A percentile compares a stretch with the other conserved stretches of the same genome.
Evolutionary conservation across 2,888 invertebrate genomes (phyloP).

Genomic region (Adineta ricciae): DNA sequence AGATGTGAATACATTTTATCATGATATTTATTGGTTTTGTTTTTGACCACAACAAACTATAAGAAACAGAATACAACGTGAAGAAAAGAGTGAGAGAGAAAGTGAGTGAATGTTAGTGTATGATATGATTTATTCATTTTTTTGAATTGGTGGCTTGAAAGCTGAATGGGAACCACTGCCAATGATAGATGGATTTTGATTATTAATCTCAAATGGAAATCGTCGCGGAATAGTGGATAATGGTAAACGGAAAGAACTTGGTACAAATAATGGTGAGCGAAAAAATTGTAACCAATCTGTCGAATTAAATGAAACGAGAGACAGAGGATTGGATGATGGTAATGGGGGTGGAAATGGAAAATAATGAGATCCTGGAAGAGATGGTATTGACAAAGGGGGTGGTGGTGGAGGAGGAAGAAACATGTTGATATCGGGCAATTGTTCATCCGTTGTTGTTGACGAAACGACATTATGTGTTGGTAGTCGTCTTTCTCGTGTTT

Average conservation of each 20-base stretch:
- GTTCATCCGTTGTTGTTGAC: background rate
- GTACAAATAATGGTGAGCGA: background rate
- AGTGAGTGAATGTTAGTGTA: background rate
- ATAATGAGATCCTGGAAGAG: background rate
- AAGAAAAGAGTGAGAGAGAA: background rate
- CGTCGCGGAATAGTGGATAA: background rate
- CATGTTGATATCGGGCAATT: background rate
- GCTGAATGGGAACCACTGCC: background rate
- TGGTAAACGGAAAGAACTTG: conserved; percentile 4
- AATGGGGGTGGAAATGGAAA: background rate
- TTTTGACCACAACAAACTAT: background rate
- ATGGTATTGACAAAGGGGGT: background rate
- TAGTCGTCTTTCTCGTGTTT: background rate
- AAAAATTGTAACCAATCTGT: conserved; percentile 4
- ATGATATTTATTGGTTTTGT: background rate
- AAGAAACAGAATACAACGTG: background rate
- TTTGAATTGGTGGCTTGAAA: background rate
- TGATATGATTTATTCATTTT: background rate
- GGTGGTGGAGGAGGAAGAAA: background rate
- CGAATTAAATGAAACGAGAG: background rate
- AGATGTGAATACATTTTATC: no score
- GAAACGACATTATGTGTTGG: background rate
- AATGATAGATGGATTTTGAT: background rate
- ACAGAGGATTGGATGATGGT: background rate
- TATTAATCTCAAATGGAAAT: background rate